phyloP scores from a whole-genome alignment of 2,797 vertebrate species.

The Petrocephalus sullivani region DNA sequence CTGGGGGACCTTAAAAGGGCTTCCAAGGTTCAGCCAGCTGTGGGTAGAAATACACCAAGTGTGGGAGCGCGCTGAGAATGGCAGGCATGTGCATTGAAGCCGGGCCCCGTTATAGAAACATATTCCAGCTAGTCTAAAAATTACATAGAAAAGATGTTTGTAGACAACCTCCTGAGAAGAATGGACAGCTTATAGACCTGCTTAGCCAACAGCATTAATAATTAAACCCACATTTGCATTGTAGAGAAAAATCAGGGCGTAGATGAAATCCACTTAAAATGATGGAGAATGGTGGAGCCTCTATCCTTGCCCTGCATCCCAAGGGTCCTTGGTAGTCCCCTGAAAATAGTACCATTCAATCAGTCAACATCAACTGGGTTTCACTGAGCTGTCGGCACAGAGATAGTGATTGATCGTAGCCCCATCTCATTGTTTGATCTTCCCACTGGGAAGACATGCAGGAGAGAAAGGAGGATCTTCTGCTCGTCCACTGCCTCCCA shows the following conservation, averaged over 20 bases:
- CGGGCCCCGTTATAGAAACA: neutral
- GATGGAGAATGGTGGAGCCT: neutral
- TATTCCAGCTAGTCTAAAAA: neutral
- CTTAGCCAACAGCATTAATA: constrained; percentile 7
- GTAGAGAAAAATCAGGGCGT: neutral
- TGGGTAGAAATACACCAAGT: neutral
- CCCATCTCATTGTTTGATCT: neutral
- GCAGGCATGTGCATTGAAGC: neutral
- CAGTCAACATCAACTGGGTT: neutral
- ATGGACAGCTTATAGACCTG: neutral
- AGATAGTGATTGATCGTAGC: neutral
- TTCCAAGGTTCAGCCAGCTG: constrained; percentile 3
- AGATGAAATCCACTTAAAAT: neutral
- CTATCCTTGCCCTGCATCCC: neutral
- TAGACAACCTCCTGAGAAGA: neutral
- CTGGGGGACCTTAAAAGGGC: neutral
- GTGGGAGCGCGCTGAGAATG: neutral
- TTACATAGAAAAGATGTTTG: neutral
- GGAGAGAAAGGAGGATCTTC: neutral
- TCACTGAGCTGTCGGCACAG: neutral
- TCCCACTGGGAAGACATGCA: neutral
- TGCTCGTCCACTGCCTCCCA: neutral
- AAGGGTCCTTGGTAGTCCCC: neutral
- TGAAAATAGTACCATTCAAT: neutral
- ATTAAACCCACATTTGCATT: neutral